phyloP scores from a whole-genome alignment of 2,797 vertebrate genomes.

The Sebastes oblongus region DNA sequence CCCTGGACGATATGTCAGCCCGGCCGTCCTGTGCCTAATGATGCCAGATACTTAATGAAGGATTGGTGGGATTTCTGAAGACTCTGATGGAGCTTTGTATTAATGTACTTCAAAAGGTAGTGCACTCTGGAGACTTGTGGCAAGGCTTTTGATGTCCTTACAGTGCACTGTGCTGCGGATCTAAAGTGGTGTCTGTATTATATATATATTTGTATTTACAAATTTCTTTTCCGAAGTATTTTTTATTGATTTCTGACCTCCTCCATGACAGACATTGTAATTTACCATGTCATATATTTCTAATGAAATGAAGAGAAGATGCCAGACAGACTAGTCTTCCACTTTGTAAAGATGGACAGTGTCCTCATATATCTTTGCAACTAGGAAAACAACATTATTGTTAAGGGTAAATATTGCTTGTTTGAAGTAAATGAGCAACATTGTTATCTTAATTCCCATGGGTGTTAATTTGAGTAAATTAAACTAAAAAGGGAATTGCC shows the following conservation, averaged over 20 bases:
- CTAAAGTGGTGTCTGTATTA: background rate
- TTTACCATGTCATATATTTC: background rate
- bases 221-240: background rate
- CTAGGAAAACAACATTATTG: background rate
- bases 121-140: slow-evolving; percentile 27
- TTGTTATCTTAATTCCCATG: background rate
- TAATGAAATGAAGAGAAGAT: background rate
- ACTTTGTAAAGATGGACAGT: background rate
- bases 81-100: slow-evolving; percentile 40
- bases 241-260: background rate
- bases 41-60: slow-evolving; percentile 62
- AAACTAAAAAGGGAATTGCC: background rate
- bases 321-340: background rate
- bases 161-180: background rate
- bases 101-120: slow-evolving; percentile 34
- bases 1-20: slow-evolving; percentile 45
- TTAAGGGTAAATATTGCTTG: background rate
- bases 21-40: slow-evolving; percentile 45
- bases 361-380: background rate
- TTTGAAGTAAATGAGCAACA: background rate
- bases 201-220: background rate
- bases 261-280: background rate
- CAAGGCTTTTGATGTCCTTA: slow-evolving; percentile 43
- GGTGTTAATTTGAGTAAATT: background rate
- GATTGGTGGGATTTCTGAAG: slow-evolving; percentile 55